A percentile compares a stretch with the other conserved stretches of the same genome.
Evolutionary conservation across 1,140 invertebrate species (phyloP).

Genomic region (Frieseomelitta varia): DNA sequence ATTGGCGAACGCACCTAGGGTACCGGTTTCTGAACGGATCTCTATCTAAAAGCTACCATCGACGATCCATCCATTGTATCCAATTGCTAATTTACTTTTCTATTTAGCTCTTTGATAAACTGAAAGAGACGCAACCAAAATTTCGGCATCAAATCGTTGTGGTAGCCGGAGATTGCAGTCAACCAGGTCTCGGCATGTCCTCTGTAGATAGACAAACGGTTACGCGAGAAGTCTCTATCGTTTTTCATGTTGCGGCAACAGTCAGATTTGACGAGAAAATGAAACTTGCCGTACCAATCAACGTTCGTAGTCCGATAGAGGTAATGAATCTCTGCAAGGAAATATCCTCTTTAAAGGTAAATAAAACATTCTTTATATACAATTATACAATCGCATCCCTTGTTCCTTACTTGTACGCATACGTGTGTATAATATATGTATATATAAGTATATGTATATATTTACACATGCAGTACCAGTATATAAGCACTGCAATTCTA

Average conservation of each 20-base stretch:
- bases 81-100: background rate
- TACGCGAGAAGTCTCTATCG: constrained; percentile 85
- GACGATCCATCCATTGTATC: background rate
- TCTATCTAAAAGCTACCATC: background rate
- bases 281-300: constrained; percentile 85
- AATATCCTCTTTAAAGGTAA: constrained; percentile 86
- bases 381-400: too few species aligned
- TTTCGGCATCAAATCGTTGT: constrained; percentile 85
- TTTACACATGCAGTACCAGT: too few species aligned
- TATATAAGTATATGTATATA: background rate
- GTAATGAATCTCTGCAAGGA: constrained; percentile 85
- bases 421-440: background rate
- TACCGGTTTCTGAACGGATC: background rate
- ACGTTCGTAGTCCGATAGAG: constrained; percentile 86
- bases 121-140: constrained; percentile 83
- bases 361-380: too few species aligned
- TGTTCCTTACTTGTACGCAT: background rate
- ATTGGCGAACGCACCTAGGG: too few species aligned
- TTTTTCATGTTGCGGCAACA: constrained; percentile 88
- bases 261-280: constrained; percentile 88
- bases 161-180: constrained; percentile 84
- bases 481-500: background rate
- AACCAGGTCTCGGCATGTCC: constrained; percentile 81
- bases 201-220: constrained; percentile 77
- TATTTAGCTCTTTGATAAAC: constrained; percentile 83